phyloP scores from a whole-genome alignment of 35 echinoderm and acorn worm species.

The Patiria miniata region DNA sequence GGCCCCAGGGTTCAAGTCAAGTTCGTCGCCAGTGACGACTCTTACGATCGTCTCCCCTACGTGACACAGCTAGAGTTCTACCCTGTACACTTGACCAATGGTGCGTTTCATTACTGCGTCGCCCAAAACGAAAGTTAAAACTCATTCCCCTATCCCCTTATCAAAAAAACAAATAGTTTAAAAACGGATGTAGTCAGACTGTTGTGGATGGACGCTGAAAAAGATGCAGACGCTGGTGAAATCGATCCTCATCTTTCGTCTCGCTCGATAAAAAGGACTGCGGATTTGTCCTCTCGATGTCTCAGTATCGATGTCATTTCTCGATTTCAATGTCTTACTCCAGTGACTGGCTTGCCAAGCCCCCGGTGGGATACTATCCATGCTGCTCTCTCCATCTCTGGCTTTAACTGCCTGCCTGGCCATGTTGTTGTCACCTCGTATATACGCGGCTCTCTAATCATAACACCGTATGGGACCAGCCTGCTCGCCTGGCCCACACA shows the following conservation, averaged over 20 bases:
- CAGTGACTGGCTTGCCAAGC: background rate
- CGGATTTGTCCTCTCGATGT: too few relatives aligned
- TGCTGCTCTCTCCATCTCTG: background rate
- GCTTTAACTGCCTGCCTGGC: background rate
- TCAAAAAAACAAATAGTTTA: too few relatives aligned
- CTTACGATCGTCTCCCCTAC: background rate
- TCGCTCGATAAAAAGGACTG: background rate
- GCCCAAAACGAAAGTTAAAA: background rate
- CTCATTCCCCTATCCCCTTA: too few relatives aligned
- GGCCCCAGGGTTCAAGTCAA: background rate
- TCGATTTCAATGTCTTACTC: background rate
- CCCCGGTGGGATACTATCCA: background rate
- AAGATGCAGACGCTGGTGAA: conserved; percentile 3
- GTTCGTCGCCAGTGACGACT: background rate
- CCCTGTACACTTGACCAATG: conserved; percentile 14
- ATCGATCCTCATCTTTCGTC: background rate
- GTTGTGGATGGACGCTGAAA: too few relatives aligned
- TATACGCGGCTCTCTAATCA: background rate
- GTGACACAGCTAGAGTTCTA: background rate
- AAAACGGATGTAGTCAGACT: too few relatives aligned
- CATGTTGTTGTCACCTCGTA: conserved; percentile 6
- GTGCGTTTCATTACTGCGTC: background rate
- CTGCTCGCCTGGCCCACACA: background rate
- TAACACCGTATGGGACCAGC: background rate
- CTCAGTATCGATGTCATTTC: too few relatives aligned